These are phyloP conservation scores for Enteromius paludinosus DNA, from an alignment of 2,797 vertebrate species.

Conservation along the genomic window DNA sequence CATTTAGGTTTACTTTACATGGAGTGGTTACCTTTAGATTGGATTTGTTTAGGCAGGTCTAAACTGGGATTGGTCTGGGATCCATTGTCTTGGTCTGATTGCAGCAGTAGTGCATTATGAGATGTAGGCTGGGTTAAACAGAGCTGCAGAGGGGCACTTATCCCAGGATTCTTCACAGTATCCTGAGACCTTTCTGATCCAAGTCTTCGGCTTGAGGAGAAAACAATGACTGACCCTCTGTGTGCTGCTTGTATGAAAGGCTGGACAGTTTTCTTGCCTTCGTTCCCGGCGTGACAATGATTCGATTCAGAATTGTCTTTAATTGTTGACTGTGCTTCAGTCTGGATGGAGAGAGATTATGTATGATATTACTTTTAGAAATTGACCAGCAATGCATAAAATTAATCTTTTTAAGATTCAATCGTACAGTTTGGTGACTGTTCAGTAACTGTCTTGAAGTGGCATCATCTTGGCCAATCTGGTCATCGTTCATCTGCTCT, in stretches of 20 bases:
- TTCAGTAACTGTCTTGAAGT: conserved; percentile 1
- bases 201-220: conserved; percentile 74
- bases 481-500: conserved; percentile 67
- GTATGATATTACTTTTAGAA: not conserved
- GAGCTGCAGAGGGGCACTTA: conserved; percentile 20
- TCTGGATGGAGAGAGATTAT: conserved; percentile 54
- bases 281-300: not conserved
- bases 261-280: conserved; percentile 48
- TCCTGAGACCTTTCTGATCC: conserved; percentile 60
- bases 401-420: not conserved
- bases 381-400: not conserved
- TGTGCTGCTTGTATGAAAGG: conserved; percentile 70
- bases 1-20: not conserved
- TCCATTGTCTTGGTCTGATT: conserved; percentile 23
- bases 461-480: conserved; percentile 12
- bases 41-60: conserved; percentile 18
- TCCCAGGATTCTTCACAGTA: conserved; percentile 25
- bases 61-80: conserved; percentile 37
- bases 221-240: conserved; percentile 81
- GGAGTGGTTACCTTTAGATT: conserved; percentile 51
- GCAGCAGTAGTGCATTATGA: not conserved
- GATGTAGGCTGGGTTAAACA: not conserved
- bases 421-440: conserved; percentile 61
- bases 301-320: conserved; percentile 1
- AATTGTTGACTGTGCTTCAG: conserved; percentile 47